phyloP scores from a whole-genome alignment of 2,888 invertebrate species.

The Phorcus lineatus region DNA sequence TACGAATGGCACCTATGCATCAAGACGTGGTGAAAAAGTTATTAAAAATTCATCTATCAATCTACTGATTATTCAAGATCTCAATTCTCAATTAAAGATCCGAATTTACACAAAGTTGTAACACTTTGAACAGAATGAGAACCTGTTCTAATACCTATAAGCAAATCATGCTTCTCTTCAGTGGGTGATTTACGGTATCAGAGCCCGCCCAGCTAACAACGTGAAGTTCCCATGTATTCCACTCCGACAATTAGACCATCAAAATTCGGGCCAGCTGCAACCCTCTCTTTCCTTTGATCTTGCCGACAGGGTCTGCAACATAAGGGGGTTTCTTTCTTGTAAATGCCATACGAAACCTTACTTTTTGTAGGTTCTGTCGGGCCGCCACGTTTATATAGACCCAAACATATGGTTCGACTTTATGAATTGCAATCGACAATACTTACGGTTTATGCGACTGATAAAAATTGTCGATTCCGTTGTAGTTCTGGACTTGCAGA shows the following conservation, averaged over 20 bases:
- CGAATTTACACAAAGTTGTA: too few species aligned
- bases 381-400: neutral
- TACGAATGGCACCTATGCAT: too few species aligned
- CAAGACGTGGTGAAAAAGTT: too few species aligned
- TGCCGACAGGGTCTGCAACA: neutral
- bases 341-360: conserved; percentile 15
- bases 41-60: too few species aligned
- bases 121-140: too few species aligned
- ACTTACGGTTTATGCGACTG: neutral
- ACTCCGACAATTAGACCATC: neutral
- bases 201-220: neutral
- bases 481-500: neutral
- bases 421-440: conserved; percentile 13
- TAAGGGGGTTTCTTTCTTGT: conserved; percentile 8
- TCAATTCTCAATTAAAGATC: too few species aligned
- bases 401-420: neutral
- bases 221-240: conserved; percentile 12
- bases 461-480: neutral
- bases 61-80: too few species aligned
- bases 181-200: conserved; percentile 13
- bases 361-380: neutral
- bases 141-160: neutral
- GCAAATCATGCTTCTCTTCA: neutral
- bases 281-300: neutral
- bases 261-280: conserved; percentile 8